Conservation (phyloP, 2,797 vertebrate species). For the Pitangus sulphuratus region DNA sequence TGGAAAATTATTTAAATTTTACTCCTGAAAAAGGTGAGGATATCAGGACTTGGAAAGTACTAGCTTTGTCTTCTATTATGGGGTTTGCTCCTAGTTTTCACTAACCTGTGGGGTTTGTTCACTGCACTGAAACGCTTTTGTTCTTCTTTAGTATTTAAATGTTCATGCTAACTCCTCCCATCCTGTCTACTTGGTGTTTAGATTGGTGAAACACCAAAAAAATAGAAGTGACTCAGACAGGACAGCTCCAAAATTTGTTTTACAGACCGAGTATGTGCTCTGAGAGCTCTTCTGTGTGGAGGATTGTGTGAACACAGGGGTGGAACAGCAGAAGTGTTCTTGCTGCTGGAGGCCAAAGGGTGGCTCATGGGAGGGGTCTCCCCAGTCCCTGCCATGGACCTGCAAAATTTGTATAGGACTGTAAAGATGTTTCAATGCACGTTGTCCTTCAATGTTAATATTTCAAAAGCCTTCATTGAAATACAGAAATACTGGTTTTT, state of each 20-base stretch:
- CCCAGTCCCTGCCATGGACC: background rate
- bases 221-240: background rate
- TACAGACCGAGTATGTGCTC: background rate
- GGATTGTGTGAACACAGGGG: background rate
- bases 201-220: background rate
- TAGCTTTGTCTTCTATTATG: fast-evolving
- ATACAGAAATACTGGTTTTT: background rate
- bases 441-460: background rate
- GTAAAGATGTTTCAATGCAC: background rate
- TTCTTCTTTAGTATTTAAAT: constrained; percentile 9
- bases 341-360: background rate
- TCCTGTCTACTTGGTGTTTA: constrained; percentile 24
- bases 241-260: background rate
- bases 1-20: background rate
- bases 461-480: background rate
- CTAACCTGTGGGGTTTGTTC: background rate
- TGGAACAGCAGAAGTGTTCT: background rate
- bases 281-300: background rate
- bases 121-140: background rate
- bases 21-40: background rate
- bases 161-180: background rate
- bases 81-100: background rate
- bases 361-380: background rate
- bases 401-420: background rate
- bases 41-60: background rate